Percentiles rank a stretch among this genome's conserved stretches.
Conservation (phyloP, 2,888 invertebrate species). For the Brachyptera putata region DNA sequence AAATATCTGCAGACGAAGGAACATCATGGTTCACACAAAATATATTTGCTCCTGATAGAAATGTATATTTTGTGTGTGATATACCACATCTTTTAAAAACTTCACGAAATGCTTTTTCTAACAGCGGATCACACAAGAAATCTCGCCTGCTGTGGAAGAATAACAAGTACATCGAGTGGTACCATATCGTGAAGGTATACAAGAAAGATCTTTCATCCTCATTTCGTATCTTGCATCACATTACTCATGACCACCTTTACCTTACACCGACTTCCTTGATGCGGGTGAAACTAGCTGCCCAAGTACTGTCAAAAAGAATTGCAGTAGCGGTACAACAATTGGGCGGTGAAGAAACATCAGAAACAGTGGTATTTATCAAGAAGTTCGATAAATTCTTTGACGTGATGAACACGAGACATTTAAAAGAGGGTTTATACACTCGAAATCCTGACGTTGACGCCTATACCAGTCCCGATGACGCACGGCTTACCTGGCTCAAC, state of each 20-base stretch:
- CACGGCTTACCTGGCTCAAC: not conserved
- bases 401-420: not conserved
- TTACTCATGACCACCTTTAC: not conserved
- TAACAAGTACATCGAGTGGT: not conserved
- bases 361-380: slow-evolving; percentile 4
- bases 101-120: not conserved
- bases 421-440: not conserved
- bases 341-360: not conserved
- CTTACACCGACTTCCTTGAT: slow-evolving; percentile 3
- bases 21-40: not conserved
- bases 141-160: slow-evolving; percentile 6
- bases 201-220: slow-evolving; percentile 1
- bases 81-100: not conserved
- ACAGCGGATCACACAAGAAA: slow-evolving; percentile 6
- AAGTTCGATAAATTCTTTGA: slow-evolving; percentile 13
- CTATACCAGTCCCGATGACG: not conserved
- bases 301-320: slow-evolving; percentile 8
- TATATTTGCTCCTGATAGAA: not conserved
- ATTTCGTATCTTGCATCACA: not conserved
- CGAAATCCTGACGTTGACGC: slow-evolving; percentile 4
- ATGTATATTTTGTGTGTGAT: slow-evolving; percentile 8
- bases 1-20: not conserved
- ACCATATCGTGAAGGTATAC: not conserved
- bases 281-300: slow-evolving; percentile 2
- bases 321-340: not conserved